Evolutionary conservation across 2,113 vertebrate genomes (phyloP).

Genomic region (Anguilla rostrata): DNA sequence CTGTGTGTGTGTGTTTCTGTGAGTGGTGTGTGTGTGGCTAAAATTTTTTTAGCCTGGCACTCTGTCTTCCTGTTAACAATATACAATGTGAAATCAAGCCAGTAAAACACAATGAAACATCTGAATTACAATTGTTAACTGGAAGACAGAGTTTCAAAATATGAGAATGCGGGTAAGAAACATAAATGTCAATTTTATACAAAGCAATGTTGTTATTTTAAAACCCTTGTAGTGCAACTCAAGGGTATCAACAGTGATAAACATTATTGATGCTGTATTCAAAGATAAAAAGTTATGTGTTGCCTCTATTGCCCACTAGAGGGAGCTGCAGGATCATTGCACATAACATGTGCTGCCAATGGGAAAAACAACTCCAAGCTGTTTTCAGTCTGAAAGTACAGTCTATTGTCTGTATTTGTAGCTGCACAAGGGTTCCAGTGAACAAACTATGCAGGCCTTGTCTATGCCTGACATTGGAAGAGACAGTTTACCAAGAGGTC

Average conservation of each 20-base stretch:
- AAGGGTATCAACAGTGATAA: not conserved
- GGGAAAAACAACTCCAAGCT: not conserved
- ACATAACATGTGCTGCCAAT: not conserved
- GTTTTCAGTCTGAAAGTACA: not conserved
- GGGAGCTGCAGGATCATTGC: constrained; percentile 1
- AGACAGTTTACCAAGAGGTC: not conserved
- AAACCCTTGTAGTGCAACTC: not conserved
- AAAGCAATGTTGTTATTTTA: not conserved
- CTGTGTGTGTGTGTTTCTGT: no score
- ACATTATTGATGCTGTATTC: not conserved
- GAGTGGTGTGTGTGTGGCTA: no score
- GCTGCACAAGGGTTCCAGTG: not conserved
- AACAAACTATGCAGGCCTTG: not conserved
- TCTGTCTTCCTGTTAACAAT: not conserved
- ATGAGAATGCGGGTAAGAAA: not conserved
- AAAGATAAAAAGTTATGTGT: not conserved
- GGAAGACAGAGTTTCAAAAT: not conserved
- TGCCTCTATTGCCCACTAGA: constrained; percentile 20
- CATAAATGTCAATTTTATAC: not conserved
- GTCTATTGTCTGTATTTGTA: not conserved
- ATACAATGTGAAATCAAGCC: no score
- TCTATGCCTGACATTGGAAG: constrained; percentile 45
- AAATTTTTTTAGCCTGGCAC: no score
- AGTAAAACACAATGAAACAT: no score
- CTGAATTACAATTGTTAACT: no score